Conservation (phyloP, 2,797 vertebrate genomes). For the Rhadinocentrus ornatus region DNA sequence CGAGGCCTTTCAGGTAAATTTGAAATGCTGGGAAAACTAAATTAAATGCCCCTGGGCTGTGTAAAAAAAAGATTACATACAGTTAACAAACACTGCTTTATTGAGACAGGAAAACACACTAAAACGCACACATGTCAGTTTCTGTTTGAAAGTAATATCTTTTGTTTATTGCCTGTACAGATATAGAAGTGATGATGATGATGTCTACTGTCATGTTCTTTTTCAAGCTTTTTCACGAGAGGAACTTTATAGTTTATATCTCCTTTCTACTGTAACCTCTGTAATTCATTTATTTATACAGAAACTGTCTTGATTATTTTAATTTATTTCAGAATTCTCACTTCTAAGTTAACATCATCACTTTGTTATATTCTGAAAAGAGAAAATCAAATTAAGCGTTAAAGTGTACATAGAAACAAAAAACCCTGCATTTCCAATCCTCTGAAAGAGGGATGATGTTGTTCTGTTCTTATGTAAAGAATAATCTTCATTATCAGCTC, state of each 20-base stretch:
- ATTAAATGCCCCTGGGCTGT: conserved; percentile 37
- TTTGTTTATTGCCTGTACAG: conserved; percentile 35
- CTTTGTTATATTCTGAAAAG: conserved; percentile 9
- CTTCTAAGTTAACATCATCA: conserved; percentile 25
- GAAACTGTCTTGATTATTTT: conserved; percentile 15
- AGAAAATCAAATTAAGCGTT: conserved; percentile 24
- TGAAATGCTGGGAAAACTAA: conserved; percentile 32
- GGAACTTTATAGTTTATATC: conserved; percentile 39
- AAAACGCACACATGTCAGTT: conserved; percentile 28
- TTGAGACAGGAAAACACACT: conserved; percentile 64
- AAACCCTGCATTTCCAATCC: conserved; percentile 12
- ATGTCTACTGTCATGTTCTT: conserved; percentile 44
- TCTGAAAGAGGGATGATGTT: conserved; percentile 27
- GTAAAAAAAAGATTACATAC: conserved; percentile 18
- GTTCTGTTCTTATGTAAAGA: conserved; percentile 31
- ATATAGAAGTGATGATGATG: conserved; percentile 25
- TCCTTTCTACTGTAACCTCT: conserved; percentile 23
- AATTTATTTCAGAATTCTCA: conserved; percentile 32
- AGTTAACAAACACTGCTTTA: conserved; percentile 54
- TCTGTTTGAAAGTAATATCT: conserved; percentile 25
- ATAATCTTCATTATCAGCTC: conserved; percentile 31
- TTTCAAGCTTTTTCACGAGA: conserved; percentile 37
- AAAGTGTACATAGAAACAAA: conserved; percentile 40
- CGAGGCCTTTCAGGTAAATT: conserved; percentile 2
- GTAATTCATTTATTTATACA: conserved; percentile 24